Base-by-base conservation (phyloP, 2,888 invertebrate species). In the Bombyx huttoni region DNA sequence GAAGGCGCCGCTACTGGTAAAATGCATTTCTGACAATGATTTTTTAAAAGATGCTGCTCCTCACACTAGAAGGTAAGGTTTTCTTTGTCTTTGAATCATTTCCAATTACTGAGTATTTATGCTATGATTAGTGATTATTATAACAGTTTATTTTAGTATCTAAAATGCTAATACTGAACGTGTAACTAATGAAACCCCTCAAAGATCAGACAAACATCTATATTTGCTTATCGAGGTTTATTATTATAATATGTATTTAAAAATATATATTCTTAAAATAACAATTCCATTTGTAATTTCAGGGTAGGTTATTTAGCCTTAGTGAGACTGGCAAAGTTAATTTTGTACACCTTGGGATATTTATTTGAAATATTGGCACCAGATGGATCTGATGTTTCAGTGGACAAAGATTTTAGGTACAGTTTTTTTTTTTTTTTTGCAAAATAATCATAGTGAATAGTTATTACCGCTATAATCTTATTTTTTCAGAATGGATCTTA, bases 241-340 rank as follows among this genome's bases (percentile, higher is more conserved):
- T n/a, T 24, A 24, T 24, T 5, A 24, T 24, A 3, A 3, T 24
- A 24, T 24, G n/a, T 24, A 24, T 24, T 24, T 1, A 24, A 24
- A 24, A 24, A 24, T 3, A 24, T 3, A 24, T 3, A 24, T 0
- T 5, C 5, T 24, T 24, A 24, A 24, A 24, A 24, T 24, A 24
- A 24, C 24, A 3, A 5, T 24, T 24, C 24, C 24, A 1, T 53
- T 46, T 51, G 69, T 68, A 49, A 49, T 82, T 80, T 56, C 81
- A 93, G 96, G 64, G 94, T 95, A 53, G 97, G 97, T 9, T 97
- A 95, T 80, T 90, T 96, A 68, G 94, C 95, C 49, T 93, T 97
- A 59, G 90, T 98, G 65, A 95, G 96, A 73, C 90, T 98, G 61
- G 94, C 95, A 61, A 98, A 98, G 83, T 85, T 98, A 55, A 92